These are phyloP conservation scores for Sebastes paucispinis DNA, from an alignment of 2,797 vertebrate species.

Conservation along the genomic window DNA sequence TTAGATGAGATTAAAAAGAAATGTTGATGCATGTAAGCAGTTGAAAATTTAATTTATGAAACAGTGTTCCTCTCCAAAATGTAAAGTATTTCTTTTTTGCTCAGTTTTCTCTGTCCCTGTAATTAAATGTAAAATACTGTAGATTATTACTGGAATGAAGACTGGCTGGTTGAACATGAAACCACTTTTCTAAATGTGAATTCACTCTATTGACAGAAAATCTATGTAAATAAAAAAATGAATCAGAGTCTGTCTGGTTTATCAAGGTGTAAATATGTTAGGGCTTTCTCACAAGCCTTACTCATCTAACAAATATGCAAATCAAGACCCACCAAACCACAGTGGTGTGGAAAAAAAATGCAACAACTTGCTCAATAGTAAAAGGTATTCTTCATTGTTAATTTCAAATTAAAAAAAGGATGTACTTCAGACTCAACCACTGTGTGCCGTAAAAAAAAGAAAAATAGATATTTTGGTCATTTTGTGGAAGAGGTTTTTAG, in stretches of 20 bases:
- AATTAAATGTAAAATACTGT: constrained; percentile 72
- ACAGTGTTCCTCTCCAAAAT: constrained; percentile 42
- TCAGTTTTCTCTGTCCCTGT: constrained; percentile 30
- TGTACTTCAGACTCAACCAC: constrained; percentile 1
- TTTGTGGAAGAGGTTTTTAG: constrained; percentile 27
- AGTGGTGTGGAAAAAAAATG: not conserved
- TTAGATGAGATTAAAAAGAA: constrained; percentile 4
- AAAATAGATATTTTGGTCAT: constrained; percentile 31
- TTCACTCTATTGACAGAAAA: constrained; percentile 39
- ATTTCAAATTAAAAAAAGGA: constrained; percentile 20
- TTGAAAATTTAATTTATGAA: constrained; percentile 32
- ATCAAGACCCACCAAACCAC: not conserved
- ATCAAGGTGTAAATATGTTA: not conserved
- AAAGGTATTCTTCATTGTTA: not conserved
- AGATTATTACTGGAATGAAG: constrained; percentile 46
- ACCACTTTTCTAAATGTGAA: constrained; percentile 46
- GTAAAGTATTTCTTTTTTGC: not conserved
- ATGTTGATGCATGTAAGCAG: constrained; percentile 6
- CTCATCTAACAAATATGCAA: constrained; percentile 28
- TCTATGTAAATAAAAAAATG: constrained; percentile 59
- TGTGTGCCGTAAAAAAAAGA: not conserved
- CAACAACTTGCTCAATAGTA: not conserved
- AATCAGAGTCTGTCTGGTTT: constrained; percentile 20
- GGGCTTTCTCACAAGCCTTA: not conserved
- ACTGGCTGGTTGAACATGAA: constrained; percentile 15